Evolutionary conservation across 2,113 vertebrate genomes (phyloP).

Genomic region (Pitta sordida): DNA sequence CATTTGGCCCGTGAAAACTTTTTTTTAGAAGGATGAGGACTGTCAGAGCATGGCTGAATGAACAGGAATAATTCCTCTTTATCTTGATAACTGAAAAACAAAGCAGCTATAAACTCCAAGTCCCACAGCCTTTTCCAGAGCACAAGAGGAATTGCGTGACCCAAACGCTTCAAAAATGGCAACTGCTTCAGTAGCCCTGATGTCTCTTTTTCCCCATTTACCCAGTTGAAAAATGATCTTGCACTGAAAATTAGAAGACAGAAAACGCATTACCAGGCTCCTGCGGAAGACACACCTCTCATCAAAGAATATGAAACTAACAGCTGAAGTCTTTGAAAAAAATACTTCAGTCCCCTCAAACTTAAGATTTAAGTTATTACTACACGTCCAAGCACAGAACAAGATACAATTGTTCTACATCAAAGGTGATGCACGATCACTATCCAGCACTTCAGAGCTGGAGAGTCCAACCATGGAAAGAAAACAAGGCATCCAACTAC

Average conservation of each 20-base stretch:
- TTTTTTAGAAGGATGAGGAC: background rate
- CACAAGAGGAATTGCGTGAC: background rate
- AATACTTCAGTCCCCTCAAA: rapidly evolving
- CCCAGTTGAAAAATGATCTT: background rate
- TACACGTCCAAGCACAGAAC: background rate
- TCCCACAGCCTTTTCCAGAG: background rate
- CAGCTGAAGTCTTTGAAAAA: background rate
- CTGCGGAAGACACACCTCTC: background rate
- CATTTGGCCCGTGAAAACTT: background rate
- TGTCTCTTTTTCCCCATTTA: background rate
- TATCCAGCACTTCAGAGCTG: background rate
- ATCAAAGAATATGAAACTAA: background rate
- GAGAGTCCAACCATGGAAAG: rapidly evolving
- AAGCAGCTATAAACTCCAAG: background rate
- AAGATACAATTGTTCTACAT: background rate
- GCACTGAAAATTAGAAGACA: background rate
- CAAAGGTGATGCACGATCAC: rapidly evolving
- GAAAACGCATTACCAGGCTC: background rate
- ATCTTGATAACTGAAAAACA: background rate
- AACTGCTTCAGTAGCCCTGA: background rate
- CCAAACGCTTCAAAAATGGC: background rate
- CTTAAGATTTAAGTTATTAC: background rate
- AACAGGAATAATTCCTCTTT: background rate
- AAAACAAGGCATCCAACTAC: background rate
- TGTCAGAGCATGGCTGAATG: background rate